A percentile compares a stretch with the other conserved stretches of the same genome.
phyloP scores from a whole-genome alignment of 2,888 invertebrate genomes.

The Drosophila phalerata region DNA sequence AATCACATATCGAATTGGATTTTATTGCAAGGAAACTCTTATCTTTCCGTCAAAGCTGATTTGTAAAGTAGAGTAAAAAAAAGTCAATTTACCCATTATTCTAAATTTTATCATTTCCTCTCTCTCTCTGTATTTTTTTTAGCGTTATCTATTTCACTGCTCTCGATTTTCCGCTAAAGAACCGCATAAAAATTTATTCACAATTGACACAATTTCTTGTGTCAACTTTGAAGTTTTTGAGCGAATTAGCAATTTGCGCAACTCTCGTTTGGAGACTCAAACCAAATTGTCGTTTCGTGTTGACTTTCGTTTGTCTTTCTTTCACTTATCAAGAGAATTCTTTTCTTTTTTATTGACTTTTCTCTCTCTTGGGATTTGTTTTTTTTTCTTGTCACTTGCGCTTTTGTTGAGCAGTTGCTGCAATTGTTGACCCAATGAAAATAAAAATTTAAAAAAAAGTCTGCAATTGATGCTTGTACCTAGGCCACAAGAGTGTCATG shows the following conservation, averaged over 20 bases:
- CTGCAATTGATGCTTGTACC: not conserved
- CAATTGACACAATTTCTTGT: slow-evolving; percentile 72
- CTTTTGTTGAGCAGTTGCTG: slow-evolving; percentile 31
- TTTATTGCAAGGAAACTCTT: not conserved
- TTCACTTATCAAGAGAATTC: slow-evolving; percentile 2
- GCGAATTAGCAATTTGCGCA: slow-evolving; percentile 68
- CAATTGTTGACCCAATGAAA: slow-evolving; percentile 48
- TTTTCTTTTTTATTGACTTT: not conserved
- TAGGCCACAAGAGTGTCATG: not conserved
- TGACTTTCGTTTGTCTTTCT: slow-evolving; percentile 57
- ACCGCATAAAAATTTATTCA: slow-evolving; percentile 57
- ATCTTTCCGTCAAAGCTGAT: not conserved
- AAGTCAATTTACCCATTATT: slow-evolving; percentile 1
- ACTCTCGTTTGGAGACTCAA: slow-evolving; percentile 55
- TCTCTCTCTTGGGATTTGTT: slow-evolving; percentile 20
- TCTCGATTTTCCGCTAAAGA: not conserved
- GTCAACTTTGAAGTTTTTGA: slow-evolving; percentile 64
- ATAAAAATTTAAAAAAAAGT: slow-evolving; percentile 40
- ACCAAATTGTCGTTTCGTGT: slow-evolving; percentile 69
- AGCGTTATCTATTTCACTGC: not conserved
- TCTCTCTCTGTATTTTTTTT: slow-evolving; percentile 7
- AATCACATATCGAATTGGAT: too few species aligned
- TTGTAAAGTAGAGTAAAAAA: not conserved
- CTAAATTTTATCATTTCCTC: not conserved
- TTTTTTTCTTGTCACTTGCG: slow-evolving; percentile 22